phyloP scores from a whole-genome alignment of 2,888 invertebrate genomes.

The Gerris lacustris region DNA sequence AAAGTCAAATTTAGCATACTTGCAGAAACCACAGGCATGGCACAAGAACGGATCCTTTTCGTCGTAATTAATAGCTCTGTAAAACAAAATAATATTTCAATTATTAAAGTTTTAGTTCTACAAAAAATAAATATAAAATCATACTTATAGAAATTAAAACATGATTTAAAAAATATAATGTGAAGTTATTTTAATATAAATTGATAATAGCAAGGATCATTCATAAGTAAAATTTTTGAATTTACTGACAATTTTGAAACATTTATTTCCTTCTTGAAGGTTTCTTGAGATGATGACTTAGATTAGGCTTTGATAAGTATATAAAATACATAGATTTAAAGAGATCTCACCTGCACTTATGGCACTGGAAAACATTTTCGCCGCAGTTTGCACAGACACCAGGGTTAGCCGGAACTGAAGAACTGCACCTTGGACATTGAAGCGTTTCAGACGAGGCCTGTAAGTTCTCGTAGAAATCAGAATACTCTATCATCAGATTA shows the following conservation, averaged over 20 bases:
- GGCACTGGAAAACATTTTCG: constrained; percentile 97
- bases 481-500: constrained; percentile 96
- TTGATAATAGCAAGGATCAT: no score
- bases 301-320: no score
- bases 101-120: not conserved
- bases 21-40: constrained; percentile 97
- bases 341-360: constrained; percentile 67
- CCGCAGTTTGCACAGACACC: constrained; percentile 96
- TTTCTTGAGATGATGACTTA: no score
- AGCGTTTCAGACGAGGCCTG: constrained; percentile 86
- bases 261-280: no score
- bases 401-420: constrained; percentile 92
- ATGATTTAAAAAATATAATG: no score
- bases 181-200: no score
- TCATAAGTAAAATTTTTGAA: no score
- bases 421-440: constrained; percentile 91
- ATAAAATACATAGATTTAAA: not conserved
- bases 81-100: constrained; percentile 23
- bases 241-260: no score
- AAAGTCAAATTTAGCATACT: constrained; percentile 97
- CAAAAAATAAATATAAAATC: not conserved
- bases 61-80: constrained; percentile 69
- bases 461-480: constrained; percentile 93
- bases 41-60: constrained; percentile 93
- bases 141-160: not conserved